A percentile compares a stretch with the other conserved stretches of the same genome.
These are phyloP conservation scores for Hymenopus coronatus DNA, from an alignment of 2,888 invertebrate genomes.

Conservation along the genomic window DNA sequence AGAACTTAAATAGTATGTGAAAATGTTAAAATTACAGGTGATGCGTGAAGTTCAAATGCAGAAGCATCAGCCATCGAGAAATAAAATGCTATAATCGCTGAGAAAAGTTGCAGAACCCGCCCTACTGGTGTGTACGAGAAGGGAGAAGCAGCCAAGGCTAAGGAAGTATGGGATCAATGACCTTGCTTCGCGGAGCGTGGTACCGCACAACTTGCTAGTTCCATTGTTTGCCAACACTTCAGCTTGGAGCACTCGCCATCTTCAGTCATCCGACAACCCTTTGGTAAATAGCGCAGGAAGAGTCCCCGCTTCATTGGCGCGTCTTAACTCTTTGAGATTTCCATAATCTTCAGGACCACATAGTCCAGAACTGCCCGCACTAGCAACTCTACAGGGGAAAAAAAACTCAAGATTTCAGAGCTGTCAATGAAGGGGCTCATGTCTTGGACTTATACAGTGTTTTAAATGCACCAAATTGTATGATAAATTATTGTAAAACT, in stretches of 20 bases:
- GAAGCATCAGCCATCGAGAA: background rate
- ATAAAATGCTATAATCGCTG: background rate
- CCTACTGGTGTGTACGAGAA: background rate
- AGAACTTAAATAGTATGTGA: too few relatives aligned
- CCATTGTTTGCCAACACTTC: background rate
- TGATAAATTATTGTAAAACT: too few relatives aligned
- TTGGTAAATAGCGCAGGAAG: background rate
- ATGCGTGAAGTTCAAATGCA: too few relatives aligned
- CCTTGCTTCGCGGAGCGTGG: background rate
- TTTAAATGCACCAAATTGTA: too few relatives aligned
- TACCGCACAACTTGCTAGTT: background rate
- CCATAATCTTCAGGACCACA: too few relatives aligned
- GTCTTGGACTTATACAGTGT: too few relatives aligned
- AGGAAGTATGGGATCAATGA: background rate
- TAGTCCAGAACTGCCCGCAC: too few relatives aligned
- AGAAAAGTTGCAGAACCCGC: background rate
- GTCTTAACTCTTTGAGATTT: too few relatives aligned
- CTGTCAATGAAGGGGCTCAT: too few relatives aligned
- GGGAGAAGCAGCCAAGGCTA: background rate
- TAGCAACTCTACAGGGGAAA: too few relatives aligned
- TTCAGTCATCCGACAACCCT: background rate
- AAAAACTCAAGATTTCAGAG: too few relatives aligned
- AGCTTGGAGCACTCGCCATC: background rate
- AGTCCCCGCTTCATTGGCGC: background rate
- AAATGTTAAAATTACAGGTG: too few relatives aligned